Conservation (phyloP, 2,113 vertebrate species). For the Hyperopisus bebe region DNA sequence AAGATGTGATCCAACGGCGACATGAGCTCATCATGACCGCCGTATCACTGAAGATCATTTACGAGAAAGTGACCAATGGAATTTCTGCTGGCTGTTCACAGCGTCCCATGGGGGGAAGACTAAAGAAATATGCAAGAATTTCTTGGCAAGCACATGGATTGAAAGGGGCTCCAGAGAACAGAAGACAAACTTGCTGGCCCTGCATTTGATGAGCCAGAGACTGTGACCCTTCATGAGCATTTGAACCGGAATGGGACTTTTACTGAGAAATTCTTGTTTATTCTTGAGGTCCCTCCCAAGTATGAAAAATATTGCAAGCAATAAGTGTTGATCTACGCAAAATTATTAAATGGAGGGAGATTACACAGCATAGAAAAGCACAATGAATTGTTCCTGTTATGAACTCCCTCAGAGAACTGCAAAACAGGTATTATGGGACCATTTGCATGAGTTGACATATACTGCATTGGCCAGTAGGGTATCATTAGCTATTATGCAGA, state of each 20-base stretch:
- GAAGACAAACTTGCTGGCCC: not conserved
- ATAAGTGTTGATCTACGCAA: not conserved
- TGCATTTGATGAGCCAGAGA: not conserved
- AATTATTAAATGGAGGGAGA: not conserved
- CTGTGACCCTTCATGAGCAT: not conserved
- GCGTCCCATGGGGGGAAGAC: not conserved
- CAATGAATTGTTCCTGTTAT: not conserved
- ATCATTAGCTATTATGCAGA: not conserved
- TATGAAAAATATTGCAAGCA: not conserved
- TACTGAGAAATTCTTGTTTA: not conserved
- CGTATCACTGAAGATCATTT: not conserved
- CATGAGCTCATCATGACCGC: not conserved
- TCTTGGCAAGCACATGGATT: not conserved
- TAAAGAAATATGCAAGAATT: not conserved
- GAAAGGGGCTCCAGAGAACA: not conserved
- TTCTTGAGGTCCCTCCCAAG: not conserved
- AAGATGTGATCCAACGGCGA: not conserved
- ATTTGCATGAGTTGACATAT: not conserved
- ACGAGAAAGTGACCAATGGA: not conserved
- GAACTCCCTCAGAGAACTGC: not conserved
- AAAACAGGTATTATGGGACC: not conserved
- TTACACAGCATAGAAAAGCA: not conserved
- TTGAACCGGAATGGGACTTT: not conserved
- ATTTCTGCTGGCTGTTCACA: not conserved
- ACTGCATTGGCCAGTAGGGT: not conserved